Percentiles rank a stretch among this genome's conserved stretches.
phyloP scores from a whole-genome alignment of 2,113 vertebrate genomes.

The Hypanus sabinus region DNA sequence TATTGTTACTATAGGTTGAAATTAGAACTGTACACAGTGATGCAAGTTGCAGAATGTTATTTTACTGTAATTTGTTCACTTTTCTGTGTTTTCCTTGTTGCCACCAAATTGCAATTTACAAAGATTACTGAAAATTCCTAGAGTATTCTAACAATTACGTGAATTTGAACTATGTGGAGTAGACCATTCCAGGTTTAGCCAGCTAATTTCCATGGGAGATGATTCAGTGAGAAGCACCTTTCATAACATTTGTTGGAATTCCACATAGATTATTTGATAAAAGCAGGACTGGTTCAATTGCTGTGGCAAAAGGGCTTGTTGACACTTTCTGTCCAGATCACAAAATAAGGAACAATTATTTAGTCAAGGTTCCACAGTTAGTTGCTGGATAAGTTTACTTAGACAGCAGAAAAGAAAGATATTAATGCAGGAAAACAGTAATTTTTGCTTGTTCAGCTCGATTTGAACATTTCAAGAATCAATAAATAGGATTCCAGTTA shows the following conservation, averaged over 20 bases:
- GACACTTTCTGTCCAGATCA: background rate
- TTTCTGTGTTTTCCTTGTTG: background rate
- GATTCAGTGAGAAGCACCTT: background rate
- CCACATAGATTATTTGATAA: background rate
- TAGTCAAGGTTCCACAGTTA: background rate
- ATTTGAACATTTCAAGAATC: background rate
- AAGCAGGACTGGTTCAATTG: background rate
- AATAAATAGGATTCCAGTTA: background rate
- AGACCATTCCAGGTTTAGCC: background rate
- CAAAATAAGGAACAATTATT: background rate
- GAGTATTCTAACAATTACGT: background rate
- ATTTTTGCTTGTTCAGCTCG: background rate
- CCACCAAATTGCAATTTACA: background rate
- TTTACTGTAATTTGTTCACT: too few relatives aligned
- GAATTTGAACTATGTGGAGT: background rate
- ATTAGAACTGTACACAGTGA: background rate
- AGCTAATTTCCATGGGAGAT: background rate
- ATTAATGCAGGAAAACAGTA: background rate
- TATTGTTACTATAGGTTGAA: background rate
- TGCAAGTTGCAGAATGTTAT: background rate
- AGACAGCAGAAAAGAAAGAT: background rate
- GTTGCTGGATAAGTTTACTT: background rate
- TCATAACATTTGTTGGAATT: background rate
- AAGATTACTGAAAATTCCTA: background rate
- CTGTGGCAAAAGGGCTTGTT: background rate